Evolutionary conservation across 2,797 vertebrate species (phyloP).

Genomic region (Morelia viridis): DNA sequence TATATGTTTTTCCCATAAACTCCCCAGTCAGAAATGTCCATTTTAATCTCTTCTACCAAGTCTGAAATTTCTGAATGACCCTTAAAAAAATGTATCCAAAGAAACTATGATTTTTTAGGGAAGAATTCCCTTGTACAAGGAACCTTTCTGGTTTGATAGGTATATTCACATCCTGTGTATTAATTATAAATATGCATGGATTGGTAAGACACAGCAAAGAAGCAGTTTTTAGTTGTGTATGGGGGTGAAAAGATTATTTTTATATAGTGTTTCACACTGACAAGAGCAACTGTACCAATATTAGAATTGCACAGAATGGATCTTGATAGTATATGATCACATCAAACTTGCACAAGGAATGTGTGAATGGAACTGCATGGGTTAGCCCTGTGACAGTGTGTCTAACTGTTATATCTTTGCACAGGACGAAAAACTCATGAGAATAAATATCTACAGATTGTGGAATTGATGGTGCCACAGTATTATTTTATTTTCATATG

Average conservation of each 20-base stretch:
- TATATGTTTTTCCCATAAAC: background rate
- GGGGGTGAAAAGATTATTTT: background rate
- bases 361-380: background rate
- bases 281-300: background rate
- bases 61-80: background rate
- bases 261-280: background rate
- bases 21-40: background rate
- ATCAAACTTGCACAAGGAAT: background rate
- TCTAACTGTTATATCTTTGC: background rate
- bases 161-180: background rate
- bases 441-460: background rate
- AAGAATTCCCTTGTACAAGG: background rate
- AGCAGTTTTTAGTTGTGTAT: background rate
- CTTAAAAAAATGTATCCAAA: background rate
- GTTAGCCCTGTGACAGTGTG: background rate
- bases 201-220: background rate
- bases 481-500: background rate
- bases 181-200: background rate
- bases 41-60: background rate
- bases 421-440: background rate
- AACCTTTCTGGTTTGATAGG: background rate
- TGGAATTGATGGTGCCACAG: background rate
- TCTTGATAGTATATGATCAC: background rate
- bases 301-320: background rate
- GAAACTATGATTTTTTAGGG: background rate